These are phyloP conservation scores for Lindbergichthys nudifrons DNA, from an alignment of 2,797 vertebrate genomes.

Conservation along the genomic window DNA sequence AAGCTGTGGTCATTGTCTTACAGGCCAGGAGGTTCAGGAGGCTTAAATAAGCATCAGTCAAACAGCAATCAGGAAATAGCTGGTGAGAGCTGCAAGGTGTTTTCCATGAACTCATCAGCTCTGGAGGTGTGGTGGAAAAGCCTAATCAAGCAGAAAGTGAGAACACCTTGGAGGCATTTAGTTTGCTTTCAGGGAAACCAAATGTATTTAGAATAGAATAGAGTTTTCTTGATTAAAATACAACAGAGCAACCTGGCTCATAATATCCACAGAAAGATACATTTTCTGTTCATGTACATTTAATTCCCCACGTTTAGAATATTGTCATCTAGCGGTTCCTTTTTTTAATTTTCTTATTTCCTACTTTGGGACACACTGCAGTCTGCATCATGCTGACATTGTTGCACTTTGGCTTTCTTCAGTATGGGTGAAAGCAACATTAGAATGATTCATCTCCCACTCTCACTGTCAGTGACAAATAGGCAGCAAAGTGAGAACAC, in stretches of 20 bases:
- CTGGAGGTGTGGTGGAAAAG: background rate
- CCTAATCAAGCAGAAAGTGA: slow-evolving; percentile 4
- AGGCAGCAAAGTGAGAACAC: slow-evolving; percentile 51
- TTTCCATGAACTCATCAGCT: slow-evolving; percentile 18
- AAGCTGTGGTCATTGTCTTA: background rate
- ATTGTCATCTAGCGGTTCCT: slow-evolving; percentile 3
- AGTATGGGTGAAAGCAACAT: slow-evolving; percentile 61
- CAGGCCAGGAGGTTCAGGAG: background rate
- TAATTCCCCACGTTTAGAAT: background rate
- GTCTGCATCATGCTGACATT: slow-evolving; percentile 57
- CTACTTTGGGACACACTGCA: slow-evolving; percentile 25
- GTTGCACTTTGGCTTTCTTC: slow-evolving; percentile 61
- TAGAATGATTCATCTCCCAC: slow-evolving; percentile 71
- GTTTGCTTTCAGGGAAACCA: background rate
- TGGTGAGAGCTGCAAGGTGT: slow-evolving; percentile 2
- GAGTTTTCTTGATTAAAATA: background rate
- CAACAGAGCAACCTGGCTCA: background rate
- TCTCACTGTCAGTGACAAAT: slow-evolving; percentile 65
- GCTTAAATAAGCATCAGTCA: background rate
- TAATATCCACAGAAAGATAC: background rate
- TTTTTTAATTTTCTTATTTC: slow-evolving; percentile 16
- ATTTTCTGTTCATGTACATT: background rate
- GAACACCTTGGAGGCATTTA: background rate
- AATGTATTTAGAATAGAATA: slow-evolving; percentile 6
- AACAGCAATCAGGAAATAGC: slow-evolving; percentile 1